A percentile compares a stretch with the other conserved stretches of the same genome.
Conservation (phyloP, 2,888 invertebrate genomes). For the Orthosia incerta region DNA sequence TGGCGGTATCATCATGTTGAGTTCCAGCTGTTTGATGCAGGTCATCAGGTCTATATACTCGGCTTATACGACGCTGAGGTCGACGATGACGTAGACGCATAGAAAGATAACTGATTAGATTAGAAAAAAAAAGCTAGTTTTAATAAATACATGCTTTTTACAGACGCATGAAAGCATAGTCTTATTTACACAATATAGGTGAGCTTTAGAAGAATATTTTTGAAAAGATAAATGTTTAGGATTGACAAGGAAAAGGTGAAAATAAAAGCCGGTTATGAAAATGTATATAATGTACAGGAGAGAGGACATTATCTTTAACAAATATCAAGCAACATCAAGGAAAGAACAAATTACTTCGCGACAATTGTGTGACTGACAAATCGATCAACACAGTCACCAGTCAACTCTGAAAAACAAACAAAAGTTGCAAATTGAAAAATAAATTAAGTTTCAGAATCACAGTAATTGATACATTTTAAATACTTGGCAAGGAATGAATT, state of each 20-base stretch:
- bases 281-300: neutral
- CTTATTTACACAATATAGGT: neutral
- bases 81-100: constrained; percentile 65
- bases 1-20: constrained; percentile 75
- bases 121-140: neutral
- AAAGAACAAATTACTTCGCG: constrained; percentile 21
- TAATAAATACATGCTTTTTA: neutral
- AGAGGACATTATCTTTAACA: neutral
- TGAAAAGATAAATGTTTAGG: too few relatives aligned
- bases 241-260: neutral
- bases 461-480: neutral
- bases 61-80: constrained; percentile 77
- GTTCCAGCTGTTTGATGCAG: constrained; percentile 75
- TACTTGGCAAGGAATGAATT: neutral
- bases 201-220: neutral
- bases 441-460: constrained; percentile 14
- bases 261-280: neutral
- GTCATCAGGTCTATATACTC: constrained; percentile 77
- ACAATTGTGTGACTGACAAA: constrained; percentile 11
- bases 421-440: constrained; percentile 32
- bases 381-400: constrained; percentile 13
- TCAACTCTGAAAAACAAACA: constrained; percentile 35
- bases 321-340: constrained; percentile 14
- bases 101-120: neutral
- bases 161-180: neutral